phyloP scores from a whole-genome alignment of 2,888 invertebrate species.

The Eupithecia insigniata region DNA sequence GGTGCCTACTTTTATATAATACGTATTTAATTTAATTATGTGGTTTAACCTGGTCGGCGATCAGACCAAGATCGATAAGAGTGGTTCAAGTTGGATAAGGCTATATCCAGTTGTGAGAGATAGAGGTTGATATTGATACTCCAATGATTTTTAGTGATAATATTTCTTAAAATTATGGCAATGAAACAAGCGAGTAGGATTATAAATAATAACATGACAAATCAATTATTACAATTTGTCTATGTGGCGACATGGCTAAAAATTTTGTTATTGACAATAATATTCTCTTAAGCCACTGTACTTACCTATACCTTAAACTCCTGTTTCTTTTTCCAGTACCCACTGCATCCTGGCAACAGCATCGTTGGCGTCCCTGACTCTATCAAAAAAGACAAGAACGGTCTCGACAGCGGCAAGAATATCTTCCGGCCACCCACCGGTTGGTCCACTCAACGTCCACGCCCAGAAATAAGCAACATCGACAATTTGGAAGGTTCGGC shows the following conservation, averaged over 20 bases:
- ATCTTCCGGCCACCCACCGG: slow-evolving; percentile 81
- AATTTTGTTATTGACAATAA: no score
- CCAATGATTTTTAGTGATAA: no score
- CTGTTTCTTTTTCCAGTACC: slow-evolving; percentile 60
- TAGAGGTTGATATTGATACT: no score
- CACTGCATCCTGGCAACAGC: slow-evolving; percentile 71
- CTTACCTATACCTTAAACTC: neutral
- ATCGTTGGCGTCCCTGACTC: slow-evolving; percentile 74
- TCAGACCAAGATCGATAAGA: neutral
- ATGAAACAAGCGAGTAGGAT: no score
- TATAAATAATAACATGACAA: no score
- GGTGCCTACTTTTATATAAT: slow-evolving; percentile 49
- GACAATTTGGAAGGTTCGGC: slow-evolving; percentile 58
- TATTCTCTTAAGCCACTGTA: no score
- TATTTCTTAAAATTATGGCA: no score
- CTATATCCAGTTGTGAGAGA: no score
- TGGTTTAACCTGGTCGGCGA: no score
- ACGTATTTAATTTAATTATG: no score
- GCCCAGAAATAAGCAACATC: slow-evolving; percentile 40
- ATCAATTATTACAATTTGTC: no score
- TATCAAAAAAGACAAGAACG: slow-evolving; percentile 70
- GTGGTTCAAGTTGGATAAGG: neutral
- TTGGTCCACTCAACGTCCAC: slow-evolving; percentile 78
- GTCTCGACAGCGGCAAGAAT: slow-evolving; percentile 71
- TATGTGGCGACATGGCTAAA: no score